A percentile compares a stretch with the other conserved stretches of the same genome.
Conservation (phyloP, 2,797 vertebrate species). For the Hapalemur alaotrensis region DNA sequence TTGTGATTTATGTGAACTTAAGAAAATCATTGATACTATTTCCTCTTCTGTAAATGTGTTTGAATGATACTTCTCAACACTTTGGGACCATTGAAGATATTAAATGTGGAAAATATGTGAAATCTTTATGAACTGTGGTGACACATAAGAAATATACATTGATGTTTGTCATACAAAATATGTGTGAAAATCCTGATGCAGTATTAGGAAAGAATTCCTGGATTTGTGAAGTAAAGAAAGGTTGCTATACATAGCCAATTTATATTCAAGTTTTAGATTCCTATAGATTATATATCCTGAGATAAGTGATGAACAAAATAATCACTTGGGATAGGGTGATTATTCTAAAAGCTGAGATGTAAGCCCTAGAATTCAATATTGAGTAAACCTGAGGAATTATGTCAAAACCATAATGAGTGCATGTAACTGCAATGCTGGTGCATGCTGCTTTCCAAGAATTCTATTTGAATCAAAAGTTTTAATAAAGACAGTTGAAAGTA, state of each 20-base stretch:
- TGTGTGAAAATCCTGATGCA: neutral
- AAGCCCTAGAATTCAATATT: neutral
- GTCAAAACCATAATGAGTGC: neutral
- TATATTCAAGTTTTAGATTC: neutral
- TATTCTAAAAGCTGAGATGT: neutral
- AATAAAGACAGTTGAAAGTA: neutral
- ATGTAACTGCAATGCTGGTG: fast-evolving
- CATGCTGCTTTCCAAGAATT: neutral
- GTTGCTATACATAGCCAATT: neutral
- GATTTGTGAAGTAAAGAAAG: neutral
- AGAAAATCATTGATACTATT: neutral
- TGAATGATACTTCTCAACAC: neutral
- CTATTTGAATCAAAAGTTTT: neutral
- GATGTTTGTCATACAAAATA: neutral
- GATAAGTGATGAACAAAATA: neutral
- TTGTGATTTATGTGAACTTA: neutral
- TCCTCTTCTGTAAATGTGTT: neutral
- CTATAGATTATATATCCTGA: neutral
- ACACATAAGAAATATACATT: neutral
- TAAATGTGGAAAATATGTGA: neutral
- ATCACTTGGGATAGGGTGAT: neutral
- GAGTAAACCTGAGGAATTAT: neutral
- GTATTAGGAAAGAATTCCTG: neutral
- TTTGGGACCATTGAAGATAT: neutral
- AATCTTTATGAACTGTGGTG: neutral